Conservation (phyloP, 2,888 invertebrate species). For the Ophion costatus region DNA sequence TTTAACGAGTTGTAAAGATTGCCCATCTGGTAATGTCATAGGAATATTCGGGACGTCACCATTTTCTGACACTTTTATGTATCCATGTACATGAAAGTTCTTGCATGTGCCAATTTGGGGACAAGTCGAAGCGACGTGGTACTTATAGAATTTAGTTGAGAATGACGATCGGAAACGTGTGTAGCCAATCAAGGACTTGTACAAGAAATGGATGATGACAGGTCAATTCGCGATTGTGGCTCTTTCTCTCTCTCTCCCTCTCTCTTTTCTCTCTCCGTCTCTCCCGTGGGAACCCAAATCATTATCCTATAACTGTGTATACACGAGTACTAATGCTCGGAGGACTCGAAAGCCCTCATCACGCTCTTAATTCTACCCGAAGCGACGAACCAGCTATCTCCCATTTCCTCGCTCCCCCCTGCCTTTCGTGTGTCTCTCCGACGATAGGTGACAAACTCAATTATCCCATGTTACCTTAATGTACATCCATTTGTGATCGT, state of each 20-base stretch:
- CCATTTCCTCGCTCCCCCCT: slow-evolving; percentile 15
- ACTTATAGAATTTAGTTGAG: slow-evolving; percentile 43
- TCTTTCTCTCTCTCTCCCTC: slow-evolving; percentile 50
- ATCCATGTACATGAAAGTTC: not conserved
- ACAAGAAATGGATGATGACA: slow-evolving; percentile 61
- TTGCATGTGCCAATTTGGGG: slow-evolving; percentile 11
- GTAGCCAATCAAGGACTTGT: slow-evolving; percentile 14
- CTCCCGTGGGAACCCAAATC: slow-evolving; percentile 61
- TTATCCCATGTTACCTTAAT: slow-evolving; percentile 27
- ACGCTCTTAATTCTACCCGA: slow-evolving; percentile 54
- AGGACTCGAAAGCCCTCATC: slow-evolving; percentile 56
- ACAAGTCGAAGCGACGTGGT: slow-evolving; percentile 19
- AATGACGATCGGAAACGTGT: slow-evolving; percentile 20
- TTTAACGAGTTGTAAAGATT: slow-evolving; percentile 76
- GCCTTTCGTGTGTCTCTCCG: slow-evolving; percentile 1
- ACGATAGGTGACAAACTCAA: slow-evolving; percentile 47
- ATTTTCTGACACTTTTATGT: slow-evolving; percentile 13
- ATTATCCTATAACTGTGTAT: slow-evolving; percentile 52
- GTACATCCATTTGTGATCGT: slow-evolving; percentile 2
- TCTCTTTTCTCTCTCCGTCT: slow-evolving; percentile 34
- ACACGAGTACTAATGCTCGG: slow-evolving; percentile 40
- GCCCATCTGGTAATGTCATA: slow-evolving; percentile 66
- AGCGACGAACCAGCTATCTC: slow-evolving; percentile 31
- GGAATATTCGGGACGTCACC: slow-evolving; percentile 54
- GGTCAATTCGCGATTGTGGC: slow-evolving; percentile 63